Evolutionary conservation across 2,113 vertebrate species (phyloP), one percentile per base, ranked within the genome.

Genomic region (Chloebia gouldiae): DNA sequence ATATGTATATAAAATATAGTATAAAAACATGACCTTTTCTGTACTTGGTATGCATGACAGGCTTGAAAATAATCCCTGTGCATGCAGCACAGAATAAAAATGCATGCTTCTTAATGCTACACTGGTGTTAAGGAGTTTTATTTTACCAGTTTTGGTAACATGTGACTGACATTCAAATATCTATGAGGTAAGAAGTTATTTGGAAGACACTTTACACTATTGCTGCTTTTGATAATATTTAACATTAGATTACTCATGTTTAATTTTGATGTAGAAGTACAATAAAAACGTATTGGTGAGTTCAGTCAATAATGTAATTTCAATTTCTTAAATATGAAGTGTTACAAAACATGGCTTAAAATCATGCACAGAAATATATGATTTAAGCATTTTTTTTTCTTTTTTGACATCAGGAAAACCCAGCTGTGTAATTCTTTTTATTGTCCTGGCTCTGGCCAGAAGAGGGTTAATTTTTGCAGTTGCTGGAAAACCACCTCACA

Each of bases 401-500:
- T 14, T 50, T 88, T 47, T 53, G 5, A 27, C 17, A 45, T 25
- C 7, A 50, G 64, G 33, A 80, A 76, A 59, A 3, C 7, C 3
- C 13, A 56, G 1, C 8, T 30, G 27, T 84, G 37, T 85, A 82
- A 61, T 49, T n/a, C 3, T 33, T 80, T 51, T 28, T 14, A 10
- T 21, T 15, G 8, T 44, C 10, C 13, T 81, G 6, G 8, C 65
- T 81, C 51, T 37, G 23, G 15, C 6, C 37, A 59, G 51, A 27
- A 73, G 22, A 44, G 23, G 4, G 37, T 65, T 44, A 37, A 42
- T 37, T 65, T 65, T 44, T 44, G 15, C 8, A 50, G 15, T 16
- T 33, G 21, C 11, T 33, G 0, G 0, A 1, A 27, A 57, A 44
- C 17, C 13, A 44, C 6, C 4, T 59, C 37, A 44, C 9, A 25